Evolutionary conservation across 2,113 vertebrate genomes (phyloP), one percentile per base, ranked within the genome.

Genomic region (Zonotrichia leucophrys): DNA sequence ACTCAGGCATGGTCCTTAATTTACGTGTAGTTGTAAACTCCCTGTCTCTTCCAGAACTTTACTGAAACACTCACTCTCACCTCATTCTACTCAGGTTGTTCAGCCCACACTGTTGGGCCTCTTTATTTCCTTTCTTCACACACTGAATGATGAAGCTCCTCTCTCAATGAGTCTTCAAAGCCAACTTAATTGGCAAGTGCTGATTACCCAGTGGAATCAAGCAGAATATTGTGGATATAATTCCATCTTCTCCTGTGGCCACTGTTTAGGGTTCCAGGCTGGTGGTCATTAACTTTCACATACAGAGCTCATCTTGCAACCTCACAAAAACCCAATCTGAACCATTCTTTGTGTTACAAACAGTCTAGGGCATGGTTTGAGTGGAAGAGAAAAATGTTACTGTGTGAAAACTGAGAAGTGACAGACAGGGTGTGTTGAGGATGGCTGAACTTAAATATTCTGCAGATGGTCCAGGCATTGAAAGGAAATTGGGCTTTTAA

Each of bases 261-360:
- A 3, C 24, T 60, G 0, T 14, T 86, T 7, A 35, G 46, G 28
- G 28, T 62, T 62, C 69, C 50, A 20, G 83, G 44, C 49, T 75
- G 72, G 8, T 52, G 37, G 72, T 88, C 5, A 1, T 55, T 80
- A 69, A 41, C 15, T 64, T 5, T 35, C 8, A 3, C 0, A 3
- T 9, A 19, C 49, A 46, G 59, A 84, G 22, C n/a, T 25, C 9
- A 1, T 39, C 63, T 53, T 89, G 39, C 33, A 83, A 14, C 44
- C 41, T 70, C 24, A n/a, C 47, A 56, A 39, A 83, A 63, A 52
- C 35, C 27, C 37, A 37, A 37, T 37, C 37, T 37, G 37, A 85
- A n/a, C n/a, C 12, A 5, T 62, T 90, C 62, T 24, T n/a, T 59
- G 33, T 37, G 47, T 59, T 42, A 12, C 2, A 8, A 6, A 49